Conservation (phyloP, 1,140 invertebrate genomes). For the Drosophila tropicalis region DNA sequence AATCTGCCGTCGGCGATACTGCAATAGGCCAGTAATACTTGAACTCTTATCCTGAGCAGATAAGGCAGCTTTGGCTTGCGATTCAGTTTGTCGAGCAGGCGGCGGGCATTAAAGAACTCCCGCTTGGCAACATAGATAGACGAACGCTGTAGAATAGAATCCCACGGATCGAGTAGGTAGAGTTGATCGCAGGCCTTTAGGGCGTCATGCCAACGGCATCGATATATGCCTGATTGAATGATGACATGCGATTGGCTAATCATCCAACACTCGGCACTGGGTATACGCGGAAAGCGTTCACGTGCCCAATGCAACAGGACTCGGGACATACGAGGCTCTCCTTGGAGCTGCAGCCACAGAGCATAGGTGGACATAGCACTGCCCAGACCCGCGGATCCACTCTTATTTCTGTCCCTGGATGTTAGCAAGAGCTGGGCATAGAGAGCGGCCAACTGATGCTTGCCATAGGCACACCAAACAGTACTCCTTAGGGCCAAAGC, state of each 20-base stretch:
- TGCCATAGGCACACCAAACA: conserved; percentile 94
- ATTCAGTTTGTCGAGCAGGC: conserved; percentile 86
- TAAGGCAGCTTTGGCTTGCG: conserved; percentile 85
- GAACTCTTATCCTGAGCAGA: conserved; percentile 86
- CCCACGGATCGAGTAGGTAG: conserved; percentile 88
- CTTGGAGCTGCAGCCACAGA: conserved; percentile 86
- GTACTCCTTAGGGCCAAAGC: conserved; percentile 91
- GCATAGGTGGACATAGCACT: conserved; percentile 89
- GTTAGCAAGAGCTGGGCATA: conserved; percentile 90
- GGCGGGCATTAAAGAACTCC: conserved; percentile 86
- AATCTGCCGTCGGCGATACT: conserved; percentile 83
- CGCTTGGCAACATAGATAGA: conserved; percentile 88
- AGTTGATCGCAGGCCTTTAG: conserved; percentile 89
- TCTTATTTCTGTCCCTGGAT: conserved; percentile 83
- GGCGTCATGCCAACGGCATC: conserved; percentile 90
- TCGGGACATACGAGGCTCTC: conserved; percentile 85
- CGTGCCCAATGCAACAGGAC: conserved; percentile 85
- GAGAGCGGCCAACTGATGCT: conserved; percentile 91
- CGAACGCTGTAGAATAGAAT: conserved; percentile 87
- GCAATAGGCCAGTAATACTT: conserved; percentile 89
- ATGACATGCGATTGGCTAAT: conserved; percentile 87
- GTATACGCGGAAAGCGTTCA: conserved; percentile 86
- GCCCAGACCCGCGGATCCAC: conserved; percentile 88
- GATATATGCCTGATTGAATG: conserved; percentile 85
- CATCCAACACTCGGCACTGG: conserved; percentile 87